A percentile compares a stretch with the other conserved stretches of the same genome.
Evolutionary conservation across 1,140 invertebrate species (phyloP).

Genomic region (Neodiprion virginianus): DNA sequence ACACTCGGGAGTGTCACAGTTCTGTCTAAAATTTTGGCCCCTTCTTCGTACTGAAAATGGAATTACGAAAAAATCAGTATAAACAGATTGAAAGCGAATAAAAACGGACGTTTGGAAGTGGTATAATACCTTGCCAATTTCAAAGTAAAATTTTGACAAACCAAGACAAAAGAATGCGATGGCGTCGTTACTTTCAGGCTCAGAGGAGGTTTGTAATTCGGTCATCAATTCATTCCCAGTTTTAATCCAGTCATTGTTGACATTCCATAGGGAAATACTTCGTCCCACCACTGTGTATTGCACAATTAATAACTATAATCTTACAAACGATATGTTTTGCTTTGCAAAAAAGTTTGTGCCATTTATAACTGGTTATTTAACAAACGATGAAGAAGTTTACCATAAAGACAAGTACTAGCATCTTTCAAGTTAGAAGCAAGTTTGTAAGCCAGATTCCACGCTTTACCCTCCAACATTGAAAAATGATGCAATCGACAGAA

Average conservation of each 20-base stretch:
- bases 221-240: conserved; percentile 33
- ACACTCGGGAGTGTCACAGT: conserved; percentile 34
- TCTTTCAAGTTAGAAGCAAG: conserved; percentile 38
- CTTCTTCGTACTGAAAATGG: conserved; percentile 36
- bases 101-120: background rate
- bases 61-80: background rate
- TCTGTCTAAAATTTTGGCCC: conserved; percentile 39
- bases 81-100: background rate
- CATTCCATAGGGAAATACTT: conserved; percentile 31
- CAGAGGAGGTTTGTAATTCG: conserved; percentile 32
- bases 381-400: conserved; percentile 25
- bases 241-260: conserved; percentile 47
- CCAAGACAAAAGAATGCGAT: conserved; percentile 47
- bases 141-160: conserved; percentile 52
- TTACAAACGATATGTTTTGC: background rate
- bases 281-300: conserved; percentile 6
- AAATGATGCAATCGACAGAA: conserved; percentile 44
- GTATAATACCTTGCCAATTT: conserved; percentile 41
- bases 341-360: background rate
- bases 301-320: background rate
- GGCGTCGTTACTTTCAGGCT: conserved; percentile 27
- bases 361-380: background rate
- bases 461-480: conserved; percentile 34
- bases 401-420: conserved; percentile 37
- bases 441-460: conserved; percentile 44